Evolutionary conservation across 2,113 vertebrate genomes (phyloP), one percentile per base, ranked within the genome.

Genomic region (Callorhinus ursinus): DNA sequence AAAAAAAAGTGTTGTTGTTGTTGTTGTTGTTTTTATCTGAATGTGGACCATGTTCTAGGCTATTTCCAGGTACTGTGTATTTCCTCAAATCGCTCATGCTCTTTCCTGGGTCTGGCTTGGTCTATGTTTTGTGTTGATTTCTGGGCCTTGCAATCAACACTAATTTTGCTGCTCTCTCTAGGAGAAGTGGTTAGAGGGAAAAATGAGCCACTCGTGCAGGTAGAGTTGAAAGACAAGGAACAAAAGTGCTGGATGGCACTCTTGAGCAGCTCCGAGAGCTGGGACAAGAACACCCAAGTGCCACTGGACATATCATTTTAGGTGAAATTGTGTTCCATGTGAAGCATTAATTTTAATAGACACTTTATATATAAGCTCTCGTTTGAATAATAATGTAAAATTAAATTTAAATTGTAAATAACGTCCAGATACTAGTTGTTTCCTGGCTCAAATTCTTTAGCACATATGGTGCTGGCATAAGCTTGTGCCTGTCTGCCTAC

Each of bases 391-490:
- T 98, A 99, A 98, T 98, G 67, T 97, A 98, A 98, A 99, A 97
- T 98, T 84, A 98, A 98, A 99, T 99, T 98, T 99, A 98, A 98
- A 99, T 99, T 99, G 98, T 98, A 99, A 99, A 99, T 99, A 98
- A 90, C 98, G 98, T 98, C 98, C 98, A 98, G 97, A 99, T 98
- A 98, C 98, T 98, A 97, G 98, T 98, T 98, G 98, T 98, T 99
- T 99, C 96, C 98, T 99, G 99, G 98, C 98, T 99, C 76, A 98
- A 99, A 98, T 98, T 98, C 98, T 99, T 98, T 93, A 98, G 98
- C 98, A 98, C 99, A 99, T 99, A 99, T 99, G 99, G 99, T 95
- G 98, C 98, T 98, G 99, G 98, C 98, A 99, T 99, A 99, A 99
- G 98, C 98, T 99, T 98, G 98, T 98, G 98, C 98, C 99, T 99